Base-by-base conservation (phyloP, 2,888 invertebrate genomes). In the Drosophila tripunctata region DNA sequence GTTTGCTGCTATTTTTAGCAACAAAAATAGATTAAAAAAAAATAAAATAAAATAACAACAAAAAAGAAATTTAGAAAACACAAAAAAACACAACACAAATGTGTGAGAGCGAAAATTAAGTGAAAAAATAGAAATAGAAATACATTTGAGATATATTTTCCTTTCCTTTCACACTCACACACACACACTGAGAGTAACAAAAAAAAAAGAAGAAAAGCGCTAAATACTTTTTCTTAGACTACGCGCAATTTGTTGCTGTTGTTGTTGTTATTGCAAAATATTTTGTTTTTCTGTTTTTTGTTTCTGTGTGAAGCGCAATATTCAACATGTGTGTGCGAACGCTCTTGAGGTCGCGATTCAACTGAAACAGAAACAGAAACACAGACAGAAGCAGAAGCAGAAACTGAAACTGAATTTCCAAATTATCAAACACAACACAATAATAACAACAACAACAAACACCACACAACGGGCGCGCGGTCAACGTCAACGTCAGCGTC, bases 311-410 rank as follows among this genome's bases (percentile, higher is more conserved):
- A 35, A 27, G 38, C 36, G 36, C 43, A 15, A 47, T 6, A 51
- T 8, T 7, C 78, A 81, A 82, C 86, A 87, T 86, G 90, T 88
- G 79, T 84, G 88, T 89, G 87, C 78, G 72, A 36, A 61, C 82
- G 79, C 84, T 78, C 76, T 86, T 84, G 80, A 80, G 77, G 81
- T 83, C 82, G 76, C 86, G 80, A 86, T 73, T 89, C 68, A 87
- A 89, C 89, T 89, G 75, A 89, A 84, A 78, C 67, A 48, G 60
- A 84, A 80, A 72, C 71, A 65, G 71, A 65, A 67, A 78, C 62
- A 55, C 48, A 67, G 69, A 61, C 17, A 55, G 50, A 76, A 75
- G 73, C 73, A 55, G 50, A 76, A 75, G 73, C 73, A 64, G 50
- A 75, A 76, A 73, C 71, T 50, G 72, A 72, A 69, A 82, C 54